Conservation (phyloP, 1,140 invertebrate species). For the Archivesica marissinica region DNA sequence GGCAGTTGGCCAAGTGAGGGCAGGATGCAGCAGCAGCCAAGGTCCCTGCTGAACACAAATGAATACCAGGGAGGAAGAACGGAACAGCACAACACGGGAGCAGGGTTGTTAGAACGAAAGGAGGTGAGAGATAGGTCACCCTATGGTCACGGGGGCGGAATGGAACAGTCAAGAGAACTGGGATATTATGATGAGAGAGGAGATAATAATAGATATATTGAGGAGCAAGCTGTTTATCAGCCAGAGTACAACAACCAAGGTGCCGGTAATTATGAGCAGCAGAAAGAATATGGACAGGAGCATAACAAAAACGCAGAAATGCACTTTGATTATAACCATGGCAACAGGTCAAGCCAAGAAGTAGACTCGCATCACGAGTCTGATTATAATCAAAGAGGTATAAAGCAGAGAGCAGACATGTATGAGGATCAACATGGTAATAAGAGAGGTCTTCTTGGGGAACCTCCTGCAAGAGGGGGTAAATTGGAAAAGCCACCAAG, state of each 20-base stretch:
- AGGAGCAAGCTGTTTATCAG: background rate
- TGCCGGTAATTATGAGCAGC: background rate
- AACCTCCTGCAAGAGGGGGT: background rate
- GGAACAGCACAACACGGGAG: background rate
- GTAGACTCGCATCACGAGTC: too few species aligned
- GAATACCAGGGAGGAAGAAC: background rate
- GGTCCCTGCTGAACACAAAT: background rate
- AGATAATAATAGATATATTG: constrained; percentile 5
- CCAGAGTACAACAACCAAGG: background rate
- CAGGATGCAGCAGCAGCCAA: constrained; percentile 13
- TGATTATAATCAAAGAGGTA: too few species aligned
- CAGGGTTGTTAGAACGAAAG: background rate
- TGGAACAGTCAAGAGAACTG: background rate
- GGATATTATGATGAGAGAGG: background rate
- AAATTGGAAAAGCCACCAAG: background rate
- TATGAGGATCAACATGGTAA: background rate
- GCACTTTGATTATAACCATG: background rate
- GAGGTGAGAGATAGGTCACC: background rate
- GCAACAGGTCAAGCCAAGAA: too few species aligned
- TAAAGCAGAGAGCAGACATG: too few species aligned
- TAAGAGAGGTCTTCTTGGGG: background rate
- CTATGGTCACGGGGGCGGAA: background rate
- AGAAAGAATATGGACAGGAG: background rate
- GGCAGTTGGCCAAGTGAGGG: background rate
- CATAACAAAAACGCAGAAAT: background rate